Evolutionary conservation across 2,888 invertebrate genomes (phyloP), one percentile per base, ranked within the genome.

Genomic region (Macaria notata): DNA sequence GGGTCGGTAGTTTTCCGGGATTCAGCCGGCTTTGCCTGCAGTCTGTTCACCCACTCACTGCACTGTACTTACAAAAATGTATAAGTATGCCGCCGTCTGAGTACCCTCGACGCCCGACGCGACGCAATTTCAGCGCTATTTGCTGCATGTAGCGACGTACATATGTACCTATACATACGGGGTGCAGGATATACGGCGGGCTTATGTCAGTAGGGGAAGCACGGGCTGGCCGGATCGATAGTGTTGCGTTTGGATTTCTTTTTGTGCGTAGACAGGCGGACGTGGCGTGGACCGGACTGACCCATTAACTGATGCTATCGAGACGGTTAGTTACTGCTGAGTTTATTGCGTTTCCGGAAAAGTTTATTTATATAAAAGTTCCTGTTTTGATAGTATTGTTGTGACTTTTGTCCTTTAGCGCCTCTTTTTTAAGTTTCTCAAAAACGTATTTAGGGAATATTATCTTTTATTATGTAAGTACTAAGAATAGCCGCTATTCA

Each of bases 1-100:
- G 92, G 92, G 92, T 92, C 91, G 92, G 89, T 90, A 92, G 92
- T 91, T 91, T 89, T 92, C 92, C 91, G 86, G 90, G 90, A 88
- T 91, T 88, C 90, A 88, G 86, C 75, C 84, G 81, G 84, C 85
- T 86, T 86, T 87, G 87, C 80, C 88, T 89, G 90, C 90, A 90
- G 88, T 86, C 83, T 81, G 83, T 76, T 88, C 85, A 87, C 87
- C 88, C 88, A 89, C 89, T 88, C 88, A 85, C 83, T 86, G 88
- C 88, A 88, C 75, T 83, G 72, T 84, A 80, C 69, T 77, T 79
- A 80, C 76, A 73, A 72, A 68, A 74, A 78, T 80, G 78, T 70
- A 71, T 57, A 59, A 56, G 56, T 60, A 57, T 48, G 66, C 61
- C 69, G 69, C 75, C 76, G 86, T 87, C 87, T 88, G 86, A 88